Percentiles rank a stretch among this genome's conserved stretches.
Conservation (phyloP, 2,888 invertebrate genomes). For the Pogonocherus hispidulus region DNA sequence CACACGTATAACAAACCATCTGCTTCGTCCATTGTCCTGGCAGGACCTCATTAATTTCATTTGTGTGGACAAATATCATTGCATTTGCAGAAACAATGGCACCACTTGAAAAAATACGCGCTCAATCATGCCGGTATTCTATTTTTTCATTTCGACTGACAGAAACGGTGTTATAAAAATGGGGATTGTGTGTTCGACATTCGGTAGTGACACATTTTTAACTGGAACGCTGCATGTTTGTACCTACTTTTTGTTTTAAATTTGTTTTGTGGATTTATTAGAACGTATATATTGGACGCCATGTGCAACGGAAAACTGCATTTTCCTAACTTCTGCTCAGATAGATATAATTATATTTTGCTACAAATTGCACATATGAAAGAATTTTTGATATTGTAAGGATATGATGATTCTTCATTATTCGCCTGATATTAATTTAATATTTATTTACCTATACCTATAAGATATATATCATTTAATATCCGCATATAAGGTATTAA, state of each 20-base stretch:
- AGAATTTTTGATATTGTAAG: too few relatives aligned
- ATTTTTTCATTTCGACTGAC: conserved; percentile 16
- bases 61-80: conserved; percentile 47
- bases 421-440: too few relatives aligned
- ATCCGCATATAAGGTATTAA: too few relatives aligned
- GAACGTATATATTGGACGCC: not conserved
- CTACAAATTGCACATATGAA: too few relatives aligned
- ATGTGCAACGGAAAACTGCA: too few relatives aligned
- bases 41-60: conserved; percentile 50
- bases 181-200: conserved; percentile 30
- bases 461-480: too few relatives aligned
- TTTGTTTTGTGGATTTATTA: not conserved
- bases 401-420: too few relatives aligned
- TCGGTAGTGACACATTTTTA: conserved; percentile 27
- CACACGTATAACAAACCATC: conserved; percentile 40
- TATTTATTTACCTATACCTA: too few relatives aligned
- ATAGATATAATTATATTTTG: too few relatives aligned
- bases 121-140: conserved; percentile 30
- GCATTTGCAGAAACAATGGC: conserved; percentile 46
- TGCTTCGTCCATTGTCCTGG: conserved; percentile 47
- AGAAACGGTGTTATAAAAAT: conserved; percentile 14
- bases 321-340: too few relatives aligned
- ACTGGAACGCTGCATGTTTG: not conserved
- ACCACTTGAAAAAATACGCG: conserved; percentile 36
- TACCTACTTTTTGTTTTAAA: not conserved